These are phyloP conservation scores for Eurystomus gularis DNA, from an alignment of 2,113 vertebrate genomes.

Conservation along the genomic window DNA sequence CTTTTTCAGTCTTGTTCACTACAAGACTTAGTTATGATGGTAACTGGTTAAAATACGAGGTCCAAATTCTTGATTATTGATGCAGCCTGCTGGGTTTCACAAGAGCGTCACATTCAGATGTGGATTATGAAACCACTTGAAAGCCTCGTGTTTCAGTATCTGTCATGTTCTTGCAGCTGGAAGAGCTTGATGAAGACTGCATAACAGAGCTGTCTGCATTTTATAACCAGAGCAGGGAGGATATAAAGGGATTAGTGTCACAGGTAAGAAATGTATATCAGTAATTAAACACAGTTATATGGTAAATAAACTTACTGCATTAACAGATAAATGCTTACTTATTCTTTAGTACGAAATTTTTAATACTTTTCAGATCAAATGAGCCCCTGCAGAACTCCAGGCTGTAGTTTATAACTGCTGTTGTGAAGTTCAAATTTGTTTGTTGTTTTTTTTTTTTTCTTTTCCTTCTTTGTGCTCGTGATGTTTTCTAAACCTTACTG, in stretches of 20 bases:
- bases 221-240: slow-evolving; percentile 80
- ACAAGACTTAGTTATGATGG: not conserved
- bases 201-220: slow-evolving; percentile 88
- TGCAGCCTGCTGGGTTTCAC: not conserved
- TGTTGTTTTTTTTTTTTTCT: not conserved
- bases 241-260: slow-evolving; percentile 79
- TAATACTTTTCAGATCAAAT: not conserved
- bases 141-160: not conserved
- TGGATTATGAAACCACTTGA: not conserved
- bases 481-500: not conserved
- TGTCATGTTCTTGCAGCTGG: slow-evolving; percentile 74
- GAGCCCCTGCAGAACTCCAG: not conserved
- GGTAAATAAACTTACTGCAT: not conserved
- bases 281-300: not conserved
- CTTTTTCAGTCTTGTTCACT: not conserved
- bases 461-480: not conserved
- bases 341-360: not conserved
- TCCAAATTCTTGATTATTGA: not conserved
- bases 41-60: not conserved
- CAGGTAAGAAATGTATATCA: slow-evolving; percentile 73
- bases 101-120: not conserved
- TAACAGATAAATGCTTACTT: not conserved
- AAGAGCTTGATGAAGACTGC: slow-evolving; percentile 90
- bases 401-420: not conserved
- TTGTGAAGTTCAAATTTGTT: not conserved